Base-by-base conservation (phyloP, 2,888 invertebrate genomes). In the Apamea monoglypha region DNA sequence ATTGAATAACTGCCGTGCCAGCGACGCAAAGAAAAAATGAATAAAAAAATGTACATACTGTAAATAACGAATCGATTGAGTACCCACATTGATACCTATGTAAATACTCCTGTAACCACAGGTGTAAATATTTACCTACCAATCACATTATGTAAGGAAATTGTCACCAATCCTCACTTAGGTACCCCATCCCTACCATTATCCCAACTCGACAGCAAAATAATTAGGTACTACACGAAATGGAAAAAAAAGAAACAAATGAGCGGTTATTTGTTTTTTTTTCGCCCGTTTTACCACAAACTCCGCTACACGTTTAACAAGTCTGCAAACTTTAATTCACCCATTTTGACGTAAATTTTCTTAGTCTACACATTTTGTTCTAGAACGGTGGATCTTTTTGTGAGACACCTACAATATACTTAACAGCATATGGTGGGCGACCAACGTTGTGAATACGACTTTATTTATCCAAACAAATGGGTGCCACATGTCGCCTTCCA, bases 391-490 rank as follows among this genome's bases (percentile, higher is more conserved):
- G 82, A 82, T 70, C 69, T 74, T 61, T 84, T 86, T 80, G 72
- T 78, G 76, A 76, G 74, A 77, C 81, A 85, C 70, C 83, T 84
- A 80, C 75, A 86, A 80, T 87, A 84, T 87, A 86, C 74, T 86
- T 74, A 80, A 88, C 90, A 88, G 89, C 96, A 96, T 96, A 93
- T 96, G 96, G 94, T 85, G 78, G 88, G 85, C 89, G 88, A 85
- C 89, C 88, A 89, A 85, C 90, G 92, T 90, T 91, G 92, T 93
- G 92, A 92, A 92, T 91, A 92, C 92, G 88, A 86, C 95, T 95
- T 94, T 96, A 96, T 96, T 96, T 96, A 96, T 92, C 92, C 93
- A 94, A 94, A 95, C 96, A 96, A 96, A 95, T 95, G 96, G 92
- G 89, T 89, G 90, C 93, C 96, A 96, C 93, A 96, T 96, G 96